Conservation (phyloP, 2,797 vertebrate genomes). For the Syngnathus acus region DNA sequence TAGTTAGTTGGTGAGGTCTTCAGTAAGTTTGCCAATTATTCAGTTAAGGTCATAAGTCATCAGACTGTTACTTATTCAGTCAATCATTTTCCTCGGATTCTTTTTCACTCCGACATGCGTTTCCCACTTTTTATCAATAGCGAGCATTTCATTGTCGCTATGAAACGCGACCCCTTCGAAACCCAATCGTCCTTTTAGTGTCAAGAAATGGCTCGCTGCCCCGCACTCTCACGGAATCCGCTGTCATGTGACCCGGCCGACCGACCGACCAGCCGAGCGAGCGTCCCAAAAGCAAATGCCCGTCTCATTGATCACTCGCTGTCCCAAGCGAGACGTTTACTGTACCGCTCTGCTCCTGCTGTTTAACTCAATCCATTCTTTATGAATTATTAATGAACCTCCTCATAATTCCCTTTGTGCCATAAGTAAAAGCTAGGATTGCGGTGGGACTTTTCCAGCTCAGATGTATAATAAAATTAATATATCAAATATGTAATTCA, state of each 20-base stretch:
- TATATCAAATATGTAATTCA: neutral
- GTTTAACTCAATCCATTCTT: conserved; percentile 30
- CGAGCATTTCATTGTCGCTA: conserved; percentile 46
- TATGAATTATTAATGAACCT: conserved; percentile 40
- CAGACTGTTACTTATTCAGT: too few species aligned
- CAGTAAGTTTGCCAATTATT: neutral
- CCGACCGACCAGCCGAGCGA: conserved; percentile 2
- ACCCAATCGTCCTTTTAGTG: conserved; percentile 66
- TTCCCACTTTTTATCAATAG: conserved; percentile 55
- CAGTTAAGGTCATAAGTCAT: neutral
- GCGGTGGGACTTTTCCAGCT: neutral
- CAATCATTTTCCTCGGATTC: too few species aligned
- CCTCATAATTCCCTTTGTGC: neutral
- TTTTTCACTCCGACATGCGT: neutral
- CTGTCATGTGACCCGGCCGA: conserved; percentile 41
- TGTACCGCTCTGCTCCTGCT: conserved; percentile 20
- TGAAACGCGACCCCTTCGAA: conserved; percentile 63
- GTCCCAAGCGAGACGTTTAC: conserved; percentile 43
- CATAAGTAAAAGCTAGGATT: neutral
- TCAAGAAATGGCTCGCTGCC: conserved; percentile 51
- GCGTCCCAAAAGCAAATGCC: conserved; percentile 41
- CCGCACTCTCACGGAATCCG: conserved; percentile 58
- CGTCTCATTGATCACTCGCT: conserved; percentile 55
- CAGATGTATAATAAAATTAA: neutral
- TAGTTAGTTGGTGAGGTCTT: too few species aligned